These are phyloP conservation scores for Troides helena DNA, from an alignment of 2,888 invertebrate species.

Conservation along the genomic window DNA sequence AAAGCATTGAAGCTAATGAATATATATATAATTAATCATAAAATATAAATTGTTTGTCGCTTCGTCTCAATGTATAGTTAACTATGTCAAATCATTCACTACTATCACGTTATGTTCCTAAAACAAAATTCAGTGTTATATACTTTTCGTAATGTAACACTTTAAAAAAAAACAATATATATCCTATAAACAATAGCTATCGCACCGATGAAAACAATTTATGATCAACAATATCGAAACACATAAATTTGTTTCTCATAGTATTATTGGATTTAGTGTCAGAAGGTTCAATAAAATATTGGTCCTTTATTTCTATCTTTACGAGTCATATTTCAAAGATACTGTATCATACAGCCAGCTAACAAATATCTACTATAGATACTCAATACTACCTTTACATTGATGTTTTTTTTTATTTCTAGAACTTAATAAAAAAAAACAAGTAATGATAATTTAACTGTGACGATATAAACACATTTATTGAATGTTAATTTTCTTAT, in stretches of 20 bases:
- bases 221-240: conserved; percentile 29
- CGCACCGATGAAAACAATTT: conserved; percentile 27
- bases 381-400: neutral
- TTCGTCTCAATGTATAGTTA: too few relatives aligned
- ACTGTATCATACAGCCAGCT: neutral
- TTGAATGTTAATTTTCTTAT: too few relatives aligned
- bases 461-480: too few relatives aligned
- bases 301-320: conserved; percentile 68
- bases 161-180: conserved; percentile 5
- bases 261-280: conserved; percentile 30
- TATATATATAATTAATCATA: too few relatives aligned
- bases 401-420: neutral
- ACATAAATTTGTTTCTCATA: conserved; percentile 29
- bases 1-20: too few relatives aligned
- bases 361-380: neutral
- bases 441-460: too few relatives aligned
- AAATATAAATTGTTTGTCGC: too few relatives aligned
- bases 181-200: conserved; percentile 21
- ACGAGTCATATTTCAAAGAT: conserved; percentile 58
- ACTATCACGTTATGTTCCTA: too few relatives aligned
- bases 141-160: neutral
- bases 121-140: too few relatives aligned
- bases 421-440: too few relatives aligned
- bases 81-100: too few relatives aligned
- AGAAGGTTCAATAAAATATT: conserved; percentile 60